Conservation (phyloP, 2,797 vertebrate genomes). For the Lepilemur ruficaudatus region DNA sequence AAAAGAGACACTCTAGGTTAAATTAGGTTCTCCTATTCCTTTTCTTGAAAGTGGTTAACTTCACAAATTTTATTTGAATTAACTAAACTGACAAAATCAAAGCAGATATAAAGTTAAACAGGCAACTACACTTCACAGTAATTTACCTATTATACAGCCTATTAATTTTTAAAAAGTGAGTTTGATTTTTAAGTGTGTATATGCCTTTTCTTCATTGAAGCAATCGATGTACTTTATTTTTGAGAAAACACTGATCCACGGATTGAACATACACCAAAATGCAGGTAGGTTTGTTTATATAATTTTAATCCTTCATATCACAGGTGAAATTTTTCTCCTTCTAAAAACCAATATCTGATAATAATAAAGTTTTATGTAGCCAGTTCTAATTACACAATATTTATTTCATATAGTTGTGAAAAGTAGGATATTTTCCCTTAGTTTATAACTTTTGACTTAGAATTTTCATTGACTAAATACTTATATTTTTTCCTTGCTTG, state of each 20-base stretch:
- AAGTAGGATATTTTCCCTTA: neutral
- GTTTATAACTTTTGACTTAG: neutral
- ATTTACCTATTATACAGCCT: constrained; percentile 94
- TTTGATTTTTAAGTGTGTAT: constrained; percentile 71
- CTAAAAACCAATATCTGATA: constrained; percentile 35
- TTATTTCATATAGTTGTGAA: neutral
- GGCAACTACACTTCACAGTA: constrained; percentile 93
- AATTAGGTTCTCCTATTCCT: constrained; percentile 95
- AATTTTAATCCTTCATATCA: constrained; percentile 44
- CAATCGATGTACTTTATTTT: constrained; percentile 74
- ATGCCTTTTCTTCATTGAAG: constrained; percentile 73
- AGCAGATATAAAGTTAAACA: constrained; percentile 96
- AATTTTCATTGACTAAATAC: neutral
- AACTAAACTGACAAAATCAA: constrained; percentile 96
- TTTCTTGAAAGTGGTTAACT: constrained; percentile 93
- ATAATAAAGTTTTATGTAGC: neutral
- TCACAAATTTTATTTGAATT: constrained; percentile 98
- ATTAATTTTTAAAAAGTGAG: constrained; percentile 85
- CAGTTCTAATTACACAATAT: neutral
- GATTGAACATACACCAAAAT: constrained; percentile 74
- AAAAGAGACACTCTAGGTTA: constrained; percentile 98
- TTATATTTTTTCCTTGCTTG: neutral
- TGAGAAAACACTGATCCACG: constrained; percentile 76
- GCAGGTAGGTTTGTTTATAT: constrained; percentile 72
- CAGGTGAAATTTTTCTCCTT: constrained; percentile 49